Evolutionary conservation across 2,113 vertebrate genomes (phyloP).

Genomic region (Ondatra zibethicus): DNA sequence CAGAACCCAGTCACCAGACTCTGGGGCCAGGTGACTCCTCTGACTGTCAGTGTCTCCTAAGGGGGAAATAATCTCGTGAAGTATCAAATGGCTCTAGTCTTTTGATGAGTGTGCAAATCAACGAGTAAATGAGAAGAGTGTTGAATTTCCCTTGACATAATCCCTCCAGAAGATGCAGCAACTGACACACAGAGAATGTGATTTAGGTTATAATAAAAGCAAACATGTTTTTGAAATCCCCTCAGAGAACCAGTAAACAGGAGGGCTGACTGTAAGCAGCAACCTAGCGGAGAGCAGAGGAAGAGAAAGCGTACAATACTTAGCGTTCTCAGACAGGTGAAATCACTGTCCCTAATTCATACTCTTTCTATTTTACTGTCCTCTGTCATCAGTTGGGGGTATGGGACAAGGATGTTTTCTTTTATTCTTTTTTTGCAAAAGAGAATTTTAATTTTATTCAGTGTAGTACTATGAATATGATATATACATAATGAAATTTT

Average conservation of each 20-base stretch:
- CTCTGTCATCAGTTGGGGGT: not conserved
- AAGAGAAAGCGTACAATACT: not conserved
- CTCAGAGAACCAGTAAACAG: not conserved
- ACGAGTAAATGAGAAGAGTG: conserved; percentile 61
- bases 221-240: conserved; percentile 57
- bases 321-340: not conserved
- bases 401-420: not conserved
- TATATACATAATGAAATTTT: no score
- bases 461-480: no score
- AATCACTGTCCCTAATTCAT: not conserved
- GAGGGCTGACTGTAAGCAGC: not conserved
- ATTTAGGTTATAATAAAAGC: conserved; percentile 33
- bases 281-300: not conserved
- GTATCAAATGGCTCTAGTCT: conserved; percentile 65
- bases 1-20: conserved; percentile 62
- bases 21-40: conserved; percentile 26
- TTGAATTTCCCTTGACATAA: conserved; percentile 69
- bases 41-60: conserved; percentile 40
- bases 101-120: conserved; percentile 71
- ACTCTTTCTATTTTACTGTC: not conserved
- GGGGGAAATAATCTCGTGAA: conserved; percentile 50
- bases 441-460: no score
- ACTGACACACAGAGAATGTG: not conserved
- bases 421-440: no score
- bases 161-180: conserved; percentile 32